Conservation (phyloP, 2,888 invertebrate genomes). For the Apotomis turbidana region DNA sequence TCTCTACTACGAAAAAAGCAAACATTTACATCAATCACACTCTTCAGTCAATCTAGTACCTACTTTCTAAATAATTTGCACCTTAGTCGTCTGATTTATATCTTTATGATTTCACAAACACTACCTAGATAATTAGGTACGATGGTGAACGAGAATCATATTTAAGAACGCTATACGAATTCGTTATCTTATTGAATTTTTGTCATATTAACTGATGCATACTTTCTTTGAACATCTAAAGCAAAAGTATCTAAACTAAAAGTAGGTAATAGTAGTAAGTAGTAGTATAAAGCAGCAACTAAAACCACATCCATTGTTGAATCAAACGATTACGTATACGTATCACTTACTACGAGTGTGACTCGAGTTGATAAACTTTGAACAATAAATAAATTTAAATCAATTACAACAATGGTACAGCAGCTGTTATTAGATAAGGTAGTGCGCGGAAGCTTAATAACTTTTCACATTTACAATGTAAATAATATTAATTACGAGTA, state of each 20-base stretch:
- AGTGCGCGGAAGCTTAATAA: conserved; percentile 48
- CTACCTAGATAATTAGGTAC: too few species aligned
- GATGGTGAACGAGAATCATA: too few species aligned
- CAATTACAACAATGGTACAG: conserved; percentile 66
- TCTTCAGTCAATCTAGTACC: neutral
- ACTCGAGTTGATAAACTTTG: conserved; percentile 35
- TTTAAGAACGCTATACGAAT: too few species aligned
- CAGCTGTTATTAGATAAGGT: conserved; percentile 57
- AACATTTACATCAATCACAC: neutral
- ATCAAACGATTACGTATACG: neutral
- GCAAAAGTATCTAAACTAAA: too few species aligned
- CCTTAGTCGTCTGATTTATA: too few species aligned
- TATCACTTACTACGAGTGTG: conserved; percentile 21
- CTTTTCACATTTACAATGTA: conserved; percentile 66
- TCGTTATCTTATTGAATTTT: too few species aligned
- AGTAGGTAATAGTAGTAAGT: too few species aligned
- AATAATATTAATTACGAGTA: conserved; percentile 73
- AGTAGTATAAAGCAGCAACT: too few species aligned
- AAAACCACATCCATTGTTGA: neutral
- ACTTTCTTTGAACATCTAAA: too few species aligned
- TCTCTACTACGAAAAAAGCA: neutral
- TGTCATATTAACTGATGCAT: too few species aligned
- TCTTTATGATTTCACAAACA: too few species aligned
- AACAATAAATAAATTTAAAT: conserved; percentile 40
- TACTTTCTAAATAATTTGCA: too few species aligned